phyloP scores from a whole-genome alignment of 2,797 vertebrate species.

The Rhinatrema bivittatum region DNA sequence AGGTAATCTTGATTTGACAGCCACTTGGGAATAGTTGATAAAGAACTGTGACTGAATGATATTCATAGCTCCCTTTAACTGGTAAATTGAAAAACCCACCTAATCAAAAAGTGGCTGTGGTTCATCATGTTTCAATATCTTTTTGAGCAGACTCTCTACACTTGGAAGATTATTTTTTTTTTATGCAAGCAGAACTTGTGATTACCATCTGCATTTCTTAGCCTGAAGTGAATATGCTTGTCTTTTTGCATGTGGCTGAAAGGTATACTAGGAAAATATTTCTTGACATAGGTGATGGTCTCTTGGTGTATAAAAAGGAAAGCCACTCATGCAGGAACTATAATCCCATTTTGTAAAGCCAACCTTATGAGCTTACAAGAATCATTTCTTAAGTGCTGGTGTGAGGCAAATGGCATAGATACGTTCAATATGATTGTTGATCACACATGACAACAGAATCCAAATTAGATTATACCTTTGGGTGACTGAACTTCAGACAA shows the following conservation, averaged over 20 bases:
- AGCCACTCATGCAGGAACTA: constrained; percentile 20
- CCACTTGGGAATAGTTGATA: constrained; percentile 44
- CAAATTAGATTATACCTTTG: no score
- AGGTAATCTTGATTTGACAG: constrained; percentile 31
- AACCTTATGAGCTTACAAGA: neutral
- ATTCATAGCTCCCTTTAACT: constrained; percentile 58
- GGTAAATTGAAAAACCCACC: constrained; percentile 56
- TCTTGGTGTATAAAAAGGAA: constrained; percentile 7
- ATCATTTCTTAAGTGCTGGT: neutral
- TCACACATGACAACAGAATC: no score
- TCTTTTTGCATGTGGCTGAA: constrained; percentile 14
- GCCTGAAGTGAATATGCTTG: constrained; percentile 26
- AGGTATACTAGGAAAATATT: constrained; percentile 24
- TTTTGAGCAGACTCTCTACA: constrained; percentile 39
- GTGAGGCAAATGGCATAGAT: neutral
- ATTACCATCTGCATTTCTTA: constrained; percentile 45
- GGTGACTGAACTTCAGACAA: no score
- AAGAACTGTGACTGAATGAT: constrained; percentile 43
- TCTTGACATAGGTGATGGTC: constrained; percentile 6
- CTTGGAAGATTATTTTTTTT: constrained; percentile 27
- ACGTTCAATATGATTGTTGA: no score
- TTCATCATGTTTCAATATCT: constrained; percentile 60
- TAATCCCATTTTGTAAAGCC: constrained; percentile 15
- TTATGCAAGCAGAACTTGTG: constrained; percentile 41
- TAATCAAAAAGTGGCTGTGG: constrained; percentile 51